These are phyloP conservation scores for Mythimna loreyi DNA, from an alignment of 2,888 invertebrate species.

Conservation along the genomic window DNA sequence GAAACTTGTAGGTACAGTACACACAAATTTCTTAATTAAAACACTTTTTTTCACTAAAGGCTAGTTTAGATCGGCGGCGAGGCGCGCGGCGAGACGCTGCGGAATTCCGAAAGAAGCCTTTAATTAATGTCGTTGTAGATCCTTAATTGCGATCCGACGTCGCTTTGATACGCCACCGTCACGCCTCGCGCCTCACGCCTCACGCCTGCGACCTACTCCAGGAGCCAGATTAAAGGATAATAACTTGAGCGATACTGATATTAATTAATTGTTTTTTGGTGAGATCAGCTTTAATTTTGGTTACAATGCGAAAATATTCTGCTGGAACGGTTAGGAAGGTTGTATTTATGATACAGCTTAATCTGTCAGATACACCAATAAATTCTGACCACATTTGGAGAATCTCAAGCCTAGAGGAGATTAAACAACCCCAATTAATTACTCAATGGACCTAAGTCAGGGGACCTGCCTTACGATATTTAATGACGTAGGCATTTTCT, in stretches of 20 bases:
- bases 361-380: background rate
- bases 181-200: conserved; percentile 54
- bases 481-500: background rate
- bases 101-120: conserved; percentile 77
- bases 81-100: conserved; percentile 56
- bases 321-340: background rate
- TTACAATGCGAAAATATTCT: background rate
- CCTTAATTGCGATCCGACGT: conserved; percentile 84
- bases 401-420: background rate
- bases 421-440: conserved; percentile 9
- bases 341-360: background rate
- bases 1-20: conserved; percentile 57
- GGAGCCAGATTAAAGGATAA: conserved; percentile 57
- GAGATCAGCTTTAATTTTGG: conserved; percentile 16
- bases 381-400: background rate
- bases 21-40: conserved; percentile 85
- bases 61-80: conserved; percentile 80
- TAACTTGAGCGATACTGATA: conserved; percentile 47
- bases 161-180: conserved; percentile 75
- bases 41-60: conserved; percentile 80
- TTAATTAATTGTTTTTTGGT: conserved; percentile 41
- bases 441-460: conserved; percentile 18
- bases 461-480: conserved; percentile 6
- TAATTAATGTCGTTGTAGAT: conserved; percentile 87
- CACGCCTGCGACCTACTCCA: conserved; percentile 44